Conservation (phyloP, 2,113 vertebrate species). For the Saimiri boliviensis region DNA sequence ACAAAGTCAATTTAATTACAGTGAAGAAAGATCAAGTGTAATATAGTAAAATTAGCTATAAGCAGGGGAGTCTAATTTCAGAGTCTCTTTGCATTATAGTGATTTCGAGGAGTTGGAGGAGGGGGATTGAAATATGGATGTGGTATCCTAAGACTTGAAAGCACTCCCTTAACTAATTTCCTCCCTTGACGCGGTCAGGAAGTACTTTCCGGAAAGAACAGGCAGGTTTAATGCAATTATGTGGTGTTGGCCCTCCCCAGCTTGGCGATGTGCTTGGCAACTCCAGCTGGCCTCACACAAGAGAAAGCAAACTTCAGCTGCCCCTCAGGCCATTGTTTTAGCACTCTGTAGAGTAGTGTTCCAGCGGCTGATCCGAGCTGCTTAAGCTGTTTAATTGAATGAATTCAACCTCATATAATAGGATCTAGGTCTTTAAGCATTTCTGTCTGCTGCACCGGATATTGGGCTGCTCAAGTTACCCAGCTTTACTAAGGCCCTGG, state of each 20-base stretch:
- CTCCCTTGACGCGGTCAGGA: constrained; percentile 76
- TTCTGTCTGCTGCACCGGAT: constrained; percentile 82
- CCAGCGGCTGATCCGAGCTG: constrained; percentile 78
- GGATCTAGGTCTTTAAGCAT: constrained; percentile 81
- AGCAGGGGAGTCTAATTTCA: background rate
- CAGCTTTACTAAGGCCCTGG: constrained; percentile 68
- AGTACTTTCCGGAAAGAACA: constrained; percentile 75
- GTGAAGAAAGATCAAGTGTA: background rate
- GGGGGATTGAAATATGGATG: constrained; percentile 6
- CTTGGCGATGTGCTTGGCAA: constrained; percentile 76
- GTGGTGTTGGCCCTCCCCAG: constrained; percentile 72
- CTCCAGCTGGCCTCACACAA: constrained; percentile 77
- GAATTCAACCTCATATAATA: constrained; percentile 84
- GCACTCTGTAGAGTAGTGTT: constrained; percentile 80
- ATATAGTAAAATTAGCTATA: background rate
- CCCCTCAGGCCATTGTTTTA: constrained; percentile 81
- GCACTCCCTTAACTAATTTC: constrained; percentile 72
- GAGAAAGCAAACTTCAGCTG: constrained; percentile 80
- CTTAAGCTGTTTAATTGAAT: constrained; percentile 86
- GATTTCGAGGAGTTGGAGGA: background rate
- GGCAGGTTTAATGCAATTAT: constrained; percentile 85
- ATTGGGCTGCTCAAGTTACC: constrained; percentile 80
- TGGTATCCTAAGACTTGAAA: constrained; percentile 75
- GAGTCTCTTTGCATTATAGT: constrained; percentile 37
- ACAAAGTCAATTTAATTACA: background rate